These are phyloP conservation scores for Lymantria dispar DNA, from an alignment of 2,888 invertebrate genomes.

Conservation along the genomic window DNA sequence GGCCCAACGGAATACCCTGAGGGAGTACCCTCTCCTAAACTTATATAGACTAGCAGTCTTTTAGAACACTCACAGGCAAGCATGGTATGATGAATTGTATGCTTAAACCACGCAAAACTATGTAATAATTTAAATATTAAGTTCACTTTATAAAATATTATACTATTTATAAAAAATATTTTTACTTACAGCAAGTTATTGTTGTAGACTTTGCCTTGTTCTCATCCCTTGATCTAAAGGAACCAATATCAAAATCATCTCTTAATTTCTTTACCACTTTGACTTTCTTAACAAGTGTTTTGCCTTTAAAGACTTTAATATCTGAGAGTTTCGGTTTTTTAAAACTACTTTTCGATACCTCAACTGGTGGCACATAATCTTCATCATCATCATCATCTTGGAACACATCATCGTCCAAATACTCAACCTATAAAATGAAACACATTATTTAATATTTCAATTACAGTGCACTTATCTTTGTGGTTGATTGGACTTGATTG, in stretches of 20 bases:
- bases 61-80: no score
- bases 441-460: not conserved
- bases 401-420: constrained; percentile 66
- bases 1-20: no score
- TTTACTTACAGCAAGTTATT: constrained; percentile 73
- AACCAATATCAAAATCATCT: constrained; percentile 40
- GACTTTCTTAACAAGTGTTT: constrained; percentile 63
- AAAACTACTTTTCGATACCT: constrained; percentile 58
- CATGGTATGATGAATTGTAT: no score
- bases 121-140: not conserved
- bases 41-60: no score
- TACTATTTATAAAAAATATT: constrained; percentile 1
- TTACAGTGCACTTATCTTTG: no score
- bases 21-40: no score
- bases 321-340: constrained; percentile 70
- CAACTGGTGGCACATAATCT: constrained; percentile 62
- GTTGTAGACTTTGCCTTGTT: constrained; percentile 58
- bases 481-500: no score
- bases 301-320: constrained; percentile 68
- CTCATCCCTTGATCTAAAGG: constrained; percentile 36
- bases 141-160: not conserved
- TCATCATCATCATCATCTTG: constrained; percentile 69
- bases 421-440: constrained; percentile 50
- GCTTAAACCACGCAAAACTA: not conserved
- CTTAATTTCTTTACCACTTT: constrained; percentile 60